These are phyloP conservation scores for Teinopalpus imperialis DNA, from an alignment of 2,888 invertebrate species.

Conservation along the genomic window DNA sequence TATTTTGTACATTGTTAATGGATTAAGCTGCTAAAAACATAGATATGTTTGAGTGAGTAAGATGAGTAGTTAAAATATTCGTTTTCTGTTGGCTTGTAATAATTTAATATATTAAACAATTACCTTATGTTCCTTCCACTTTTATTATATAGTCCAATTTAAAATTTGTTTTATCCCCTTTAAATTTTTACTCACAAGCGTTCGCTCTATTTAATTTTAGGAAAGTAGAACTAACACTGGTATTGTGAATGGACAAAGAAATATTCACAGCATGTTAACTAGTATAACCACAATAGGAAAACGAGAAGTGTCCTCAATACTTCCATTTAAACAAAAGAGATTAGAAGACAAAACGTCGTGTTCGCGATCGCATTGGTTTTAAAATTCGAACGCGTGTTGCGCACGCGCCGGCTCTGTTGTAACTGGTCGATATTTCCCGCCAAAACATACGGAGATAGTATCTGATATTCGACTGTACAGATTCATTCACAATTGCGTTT, in stretches of 20 bases:
- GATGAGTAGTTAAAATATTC: too few species aligned
- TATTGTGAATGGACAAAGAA: conserved; percentile 67
- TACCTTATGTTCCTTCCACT: conserved; percentile 25
- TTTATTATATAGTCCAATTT: conserved; percentile 15
- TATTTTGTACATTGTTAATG: too few species aligned
- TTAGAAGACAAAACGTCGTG: conserved; percentile 72
- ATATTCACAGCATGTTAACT: conserved; percentile 73
- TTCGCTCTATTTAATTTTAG: conserved; percentile 58
- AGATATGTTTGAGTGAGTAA: too few species aligned
- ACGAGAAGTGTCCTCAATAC: conserved; percentile 75
- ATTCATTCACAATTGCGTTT: conserved; percentile 56
- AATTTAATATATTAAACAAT: too few species aligned
- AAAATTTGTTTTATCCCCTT: conserved; percentile 17
- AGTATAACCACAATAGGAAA: conserved; percentile 66
- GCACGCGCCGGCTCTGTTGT: conserved; percentile 69
- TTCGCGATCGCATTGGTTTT: conserved; percentile 68
- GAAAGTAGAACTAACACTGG: conserved; percentile 78
- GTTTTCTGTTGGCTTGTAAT: too few species aligned
- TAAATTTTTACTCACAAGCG: conserved; percentile 50
- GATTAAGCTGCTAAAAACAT: too few species aligned
- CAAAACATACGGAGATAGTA: conserved; percentile 66
- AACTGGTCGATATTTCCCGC: conserved; percentile 73
- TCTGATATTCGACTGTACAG: conserved; percentile 46
- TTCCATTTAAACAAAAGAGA: conserved; percentile 68
- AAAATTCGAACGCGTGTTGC: conserved; percentile 68